Conservation (phyloP, 2,113 vertebrate species). For the Lanius ludovicianus region DNA sequence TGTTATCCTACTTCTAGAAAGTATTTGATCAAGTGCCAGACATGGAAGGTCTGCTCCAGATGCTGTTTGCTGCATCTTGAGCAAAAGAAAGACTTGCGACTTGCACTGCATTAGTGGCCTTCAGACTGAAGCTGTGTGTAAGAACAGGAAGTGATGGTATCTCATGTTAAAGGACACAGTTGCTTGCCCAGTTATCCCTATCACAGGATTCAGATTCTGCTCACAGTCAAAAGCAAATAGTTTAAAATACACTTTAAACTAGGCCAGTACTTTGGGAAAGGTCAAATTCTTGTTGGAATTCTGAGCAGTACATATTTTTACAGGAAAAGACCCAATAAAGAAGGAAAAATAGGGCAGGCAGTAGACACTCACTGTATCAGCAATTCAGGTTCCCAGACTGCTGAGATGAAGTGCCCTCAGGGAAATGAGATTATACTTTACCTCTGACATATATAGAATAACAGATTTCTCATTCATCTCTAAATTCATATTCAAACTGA, state of each 20-base stretch:
- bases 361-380: neutral
- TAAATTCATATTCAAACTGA: neutral
- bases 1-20: neutral
- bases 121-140: neutral
- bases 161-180: neutral
- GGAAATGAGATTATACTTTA: constrained; percentile 4
- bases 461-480: constrained; percentile 2
- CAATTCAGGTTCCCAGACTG: neutral
- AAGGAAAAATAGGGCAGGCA: neutral
- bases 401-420: neutral
- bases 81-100: neutral
- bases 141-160: neutral
- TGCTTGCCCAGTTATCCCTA: neutral
- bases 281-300: neutral
- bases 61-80: neutral
- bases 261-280: neutral
- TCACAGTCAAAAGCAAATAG: neutral
- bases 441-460: neutral
- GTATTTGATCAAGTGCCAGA: neutral
- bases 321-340: neutral
- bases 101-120: neutral
- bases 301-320: neutral
- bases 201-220: neutral
- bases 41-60: neutral
- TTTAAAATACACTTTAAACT: constrained; percentile 1